A percentile compares a stretch with the other conserved stretches of the same genome.
Conservation (phyloP, 2,113 vertebrate species). For the Bubo bubo region DNA sequence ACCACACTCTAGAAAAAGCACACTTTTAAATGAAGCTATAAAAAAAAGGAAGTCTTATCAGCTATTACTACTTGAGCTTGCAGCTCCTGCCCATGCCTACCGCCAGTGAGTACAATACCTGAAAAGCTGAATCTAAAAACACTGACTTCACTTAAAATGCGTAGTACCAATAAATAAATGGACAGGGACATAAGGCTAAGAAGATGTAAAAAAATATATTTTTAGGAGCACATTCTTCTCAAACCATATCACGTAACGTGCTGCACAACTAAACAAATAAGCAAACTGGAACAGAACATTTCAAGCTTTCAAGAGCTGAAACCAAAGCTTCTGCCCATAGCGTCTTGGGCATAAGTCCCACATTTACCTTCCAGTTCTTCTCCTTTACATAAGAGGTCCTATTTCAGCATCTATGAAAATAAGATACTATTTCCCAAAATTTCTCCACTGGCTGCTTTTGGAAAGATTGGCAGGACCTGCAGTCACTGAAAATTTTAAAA, state of each 20-base stretch:
- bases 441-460: neutral
- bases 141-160: neutral
- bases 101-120: neutral
- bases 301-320: neutral
- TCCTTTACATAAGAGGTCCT: neutral
- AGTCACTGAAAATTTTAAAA: neutral
- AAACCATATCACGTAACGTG: rapidly evolving
- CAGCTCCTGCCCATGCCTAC: neutral
- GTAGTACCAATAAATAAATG: neutral
- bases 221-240: neutral
- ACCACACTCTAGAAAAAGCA: neutral
- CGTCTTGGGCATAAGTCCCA: neutral
- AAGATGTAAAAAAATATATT: neutral
- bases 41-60: slow-evolving; percentile 58
- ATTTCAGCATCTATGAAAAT: neutral
- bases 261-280: neutral
- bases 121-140: neutral
- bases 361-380: neutral
- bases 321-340: neutral
- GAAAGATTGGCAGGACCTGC: neutral
- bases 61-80: neutral
- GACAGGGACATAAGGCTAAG: neutral
- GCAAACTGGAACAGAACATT: neutral
- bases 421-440: neutral
- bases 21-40: neutral